Evolutionary conservation across 2,888 invertebrate species (phyloP), one percentile per base, ranked within the genome.

Genomic region (Pantelozetes paolii): DNA sequence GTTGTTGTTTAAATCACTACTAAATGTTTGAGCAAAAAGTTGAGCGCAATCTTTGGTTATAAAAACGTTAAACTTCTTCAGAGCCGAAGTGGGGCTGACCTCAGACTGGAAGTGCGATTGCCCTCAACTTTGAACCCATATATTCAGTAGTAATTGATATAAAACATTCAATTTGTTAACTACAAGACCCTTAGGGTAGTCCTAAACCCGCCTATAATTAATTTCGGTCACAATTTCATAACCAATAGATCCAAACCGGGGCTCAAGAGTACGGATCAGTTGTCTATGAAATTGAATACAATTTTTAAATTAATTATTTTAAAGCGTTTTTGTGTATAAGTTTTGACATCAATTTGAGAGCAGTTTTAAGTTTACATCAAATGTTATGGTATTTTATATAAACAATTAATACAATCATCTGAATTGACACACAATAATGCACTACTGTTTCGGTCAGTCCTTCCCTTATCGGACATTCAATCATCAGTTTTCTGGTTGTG

Each of bases 131-230:
- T 64, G 30, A 8, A 20, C 36, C 36, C 18, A 20, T 20, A n/a
- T 8, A 20, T 64, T 64, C 36, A 64, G 32, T 64, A 64, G 64
- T 64, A 32, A 64, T 36, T 64, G 8, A 64, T 64, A 64, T 36
- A 64, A 64, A 64, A 64, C 64, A 64, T 64, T 64, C 40, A 64
- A 64, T 64, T 64, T 64, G 40, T 64, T 64, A 64, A 64, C 64
- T 64, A 64, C 64, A 64, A 28, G 36, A 64, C 36, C 64, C 32
- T 64, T 64, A 64, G 36, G 6, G n/a, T 57, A 57, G 40, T 64
- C 64, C 36, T 64, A 62, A 50, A 64, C 64, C 20, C 64, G 64
- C 64, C 36, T 64, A 5, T 36, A 36, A 64, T 36, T 36, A 64
- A 36, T 64, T 36, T 11, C 3, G 40, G 32, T 36, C 36, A 64